Evolutionary conservation across 2,113 vertebrate species (phyloP).

Genomic region (Protobothrops flavoviridis): DNA sequence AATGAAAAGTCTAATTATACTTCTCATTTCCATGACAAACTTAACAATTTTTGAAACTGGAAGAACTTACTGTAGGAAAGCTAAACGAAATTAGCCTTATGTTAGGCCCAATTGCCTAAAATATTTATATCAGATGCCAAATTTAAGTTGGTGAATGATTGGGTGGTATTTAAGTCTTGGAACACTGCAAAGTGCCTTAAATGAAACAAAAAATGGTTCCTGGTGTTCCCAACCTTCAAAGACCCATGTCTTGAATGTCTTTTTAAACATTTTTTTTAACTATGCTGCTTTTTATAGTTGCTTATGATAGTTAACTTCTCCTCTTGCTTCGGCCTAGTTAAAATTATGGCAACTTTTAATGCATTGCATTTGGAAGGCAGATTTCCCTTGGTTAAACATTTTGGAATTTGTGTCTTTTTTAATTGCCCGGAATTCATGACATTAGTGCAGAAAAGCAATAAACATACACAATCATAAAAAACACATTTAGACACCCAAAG

Average conservation of each 20-base stretch:
- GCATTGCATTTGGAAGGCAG: slow-evolving; percentile 59
- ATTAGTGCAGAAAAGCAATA: slow-evolving; percentile 71
- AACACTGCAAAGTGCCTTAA: not conserved
- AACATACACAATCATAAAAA: slow-evolving; percentile 78
- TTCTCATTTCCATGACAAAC: not conserved
- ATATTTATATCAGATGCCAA: not conserved
- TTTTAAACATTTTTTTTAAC: not conserved
- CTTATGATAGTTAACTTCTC: slow-evolving; percentile 40
- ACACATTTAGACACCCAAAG: slow-evolving; percentile 73
- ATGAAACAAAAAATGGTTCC: not conserved
- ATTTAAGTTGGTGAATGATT: not conserved
- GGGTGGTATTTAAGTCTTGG: not conserved
- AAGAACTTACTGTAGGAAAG: not conserved
- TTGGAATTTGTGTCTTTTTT: slow-evolving; percentile 68
- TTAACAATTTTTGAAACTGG: not conserved
- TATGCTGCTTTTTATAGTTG: not conserved
- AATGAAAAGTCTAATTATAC: not conserved
- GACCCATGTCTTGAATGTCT: slow-evolving; percentile 27
- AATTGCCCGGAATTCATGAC: slow-evolving; percentile 76
- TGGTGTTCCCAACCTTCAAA: not conserved
- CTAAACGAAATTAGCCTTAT: not conserved
- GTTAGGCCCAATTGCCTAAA: not conserved
- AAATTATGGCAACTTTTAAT: slow-evolving; percentile 56
- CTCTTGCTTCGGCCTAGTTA: slow-evolving; percentile 36
- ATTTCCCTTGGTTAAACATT: slow-evolving; percentile 63